Evolutionary conservation across 2,797 vertebrate genomes (phyloP).

Genomic region (Lemur catta): DNA sequence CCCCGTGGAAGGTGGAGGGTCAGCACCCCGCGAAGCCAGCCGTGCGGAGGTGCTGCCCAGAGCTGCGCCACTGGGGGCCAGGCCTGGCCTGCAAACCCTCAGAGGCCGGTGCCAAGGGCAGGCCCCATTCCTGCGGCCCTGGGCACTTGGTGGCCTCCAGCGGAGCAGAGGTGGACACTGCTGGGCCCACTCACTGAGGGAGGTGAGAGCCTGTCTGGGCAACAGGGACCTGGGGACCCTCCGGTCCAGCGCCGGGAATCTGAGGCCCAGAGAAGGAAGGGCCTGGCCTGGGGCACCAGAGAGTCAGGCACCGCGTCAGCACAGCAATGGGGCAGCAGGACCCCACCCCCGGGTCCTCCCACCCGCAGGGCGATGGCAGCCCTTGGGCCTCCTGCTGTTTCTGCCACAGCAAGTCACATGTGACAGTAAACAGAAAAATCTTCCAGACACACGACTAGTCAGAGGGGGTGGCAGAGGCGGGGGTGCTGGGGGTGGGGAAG

Average conservation of each 20-base stretch:
- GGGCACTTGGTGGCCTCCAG: not conserved
- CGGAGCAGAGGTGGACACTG: rapidly evolving
- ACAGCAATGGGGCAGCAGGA: not conserved
- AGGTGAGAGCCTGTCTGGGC: rapidly evolving
- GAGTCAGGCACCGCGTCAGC: not conserved
- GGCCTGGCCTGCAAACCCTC: no score
- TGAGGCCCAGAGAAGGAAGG: not conserved
- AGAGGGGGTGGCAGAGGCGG: not conserved
- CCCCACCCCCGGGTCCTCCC: not conserved
- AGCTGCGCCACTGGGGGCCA: not conserved
- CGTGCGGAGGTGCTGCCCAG: not conserved
- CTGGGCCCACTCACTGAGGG: not conserved
- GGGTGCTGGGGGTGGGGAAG: not conserved
- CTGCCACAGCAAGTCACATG: not conserved
- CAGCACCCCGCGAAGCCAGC: rapidly evolving
- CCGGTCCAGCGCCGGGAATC: not conserved
- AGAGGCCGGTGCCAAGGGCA: not conserved
- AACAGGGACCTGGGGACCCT: not conserved
- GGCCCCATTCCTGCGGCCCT: not conserved
- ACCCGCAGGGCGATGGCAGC: rapidly evolving
- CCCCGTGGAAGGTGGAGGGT: not conserved
- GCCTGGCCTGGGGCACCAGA: rapidly evolving
- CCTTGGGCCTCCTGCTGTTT: rapidly evolving
- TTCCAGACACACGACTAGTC: not conserved
- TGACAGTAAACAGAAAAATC: not conserved